Evolutionary conservation across 1,140 invertebrate genomes (phyloP).

Genomic region (Bemisia tabaci): DNA sequence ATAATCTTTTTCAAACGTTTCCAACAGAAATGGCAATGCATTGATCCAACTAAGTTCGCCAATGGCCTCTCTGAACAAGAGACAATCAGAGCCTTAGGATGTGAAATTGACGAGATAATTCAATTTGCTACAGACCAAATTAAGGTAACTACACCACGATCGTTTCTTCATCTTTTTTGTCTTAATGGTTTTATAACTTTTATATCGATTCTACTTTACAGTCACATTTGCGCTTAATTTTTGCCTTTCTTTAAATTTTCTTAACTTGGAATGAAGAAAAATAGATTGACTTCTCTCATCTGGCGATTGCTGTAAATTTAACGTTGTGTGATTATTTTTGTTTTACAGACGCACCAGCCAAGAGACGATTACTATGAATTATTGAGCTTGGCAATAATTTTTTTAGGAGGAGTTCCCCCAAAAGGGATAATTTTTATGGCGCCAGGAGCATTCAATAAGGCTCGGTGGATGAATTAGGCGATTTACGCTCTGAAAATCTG

Average conservation of each 20-base stretch:
- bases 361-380: constrained; percentile 14
- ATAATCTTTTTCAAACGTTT: constrained; percentile 14
- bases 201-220: too few relatives aligned
- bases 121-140: not conserved
- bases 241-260: too few relatives aligned
- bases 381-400: constrained; percentile 5
- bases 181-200: too few relatives aligned
- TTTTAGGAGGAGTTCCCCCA: constrained; percentile 7
- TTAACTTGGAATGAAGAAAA: too few relatives aligned
- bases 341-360: not conserved
- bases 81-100: not conserved
- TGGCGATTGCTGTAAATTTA: too few relatives aligned
- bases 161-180: too few relatives aligned
- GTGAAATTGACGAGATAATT: not conserved
- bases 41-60: constrained; percentile 6
- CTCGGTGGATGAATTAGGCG: constrained; percentile 17
- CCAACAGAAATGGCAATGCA: constrained; percentile 13
- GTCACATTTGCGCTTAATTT: too few relatives aligned
- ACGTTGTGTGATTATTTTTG: too few relatives aligned
- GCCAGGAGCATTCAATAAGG: constrained; percentile 11
- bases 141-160: too few relatives aligned
- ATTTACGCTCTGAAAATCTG: constrained; percentile 19
- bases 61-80: constrained; percentile 4
- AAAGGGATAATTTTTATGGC: constrained; percentile 3
- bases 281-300: too few relatives aligned